Base-by-base conservation (phyloP, 2,113 vertebrate genomes). In the Eira barbara region DNA sequence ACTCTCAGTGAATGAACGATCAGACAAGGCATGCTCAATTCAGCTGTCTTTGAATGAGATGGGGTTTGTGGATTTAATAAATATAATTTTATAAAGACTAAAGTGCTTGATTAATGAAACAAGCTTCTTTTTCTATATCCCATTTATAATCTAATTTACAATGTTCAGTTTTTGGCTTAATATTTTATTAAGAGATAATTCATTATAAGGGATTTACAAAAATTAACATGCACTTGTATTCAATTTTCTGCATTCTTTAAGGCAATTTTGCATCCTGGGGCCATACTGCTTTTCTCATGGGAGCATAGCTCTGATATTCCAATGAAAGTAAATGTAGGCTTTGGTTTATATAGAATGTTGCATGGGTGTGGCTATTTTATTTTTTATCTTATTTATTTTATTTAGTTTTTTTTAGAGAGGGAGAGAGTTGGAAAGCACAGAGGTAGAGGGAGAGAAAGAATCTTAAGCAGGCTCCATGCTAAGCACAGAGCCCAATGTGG, bases 121-220 rank as follows among this genome's bases (percentile, higher is more conserved):
- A 2, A 95, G n/a, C 74, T 86, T 96, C 47, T 95, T 93, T 90
- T 87, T 94, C 83, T 71, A 11, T 85, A 61, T 78, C n/a, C 96
- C 87, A 96, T 97, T 97, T 95, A 92, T 18, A 89, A 95, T 85
- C 67, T 95, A 96, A 97, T 94, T 95, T 95, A 95, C n/a, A 45
- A 87, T 76, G 67, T 84, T 97, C 73, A 79, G 71, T 57, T 84
- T 94, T 97, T 97, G 92, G 57, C 89, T 97, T 96, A 94, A 87
- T 81, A 59, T 92, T 97, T 97, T 96, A 96, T 96, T 97, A 89
- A 94, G 91, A 94, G 52, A 92, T 59, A 83, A 93, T 74, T 96
- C 91, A 97, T 92, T 74, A 90, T 83, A 95, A 76, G 55, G 18
- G 29, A 36, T 81, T 91, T 39, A 57, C 31, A 95, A 21, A 79